These are phyloP conservation scores for Pseudopodoces humilis DNA, from an alignment of 2,113 vertebrate species.

Conservation along the genomic window DNA sequence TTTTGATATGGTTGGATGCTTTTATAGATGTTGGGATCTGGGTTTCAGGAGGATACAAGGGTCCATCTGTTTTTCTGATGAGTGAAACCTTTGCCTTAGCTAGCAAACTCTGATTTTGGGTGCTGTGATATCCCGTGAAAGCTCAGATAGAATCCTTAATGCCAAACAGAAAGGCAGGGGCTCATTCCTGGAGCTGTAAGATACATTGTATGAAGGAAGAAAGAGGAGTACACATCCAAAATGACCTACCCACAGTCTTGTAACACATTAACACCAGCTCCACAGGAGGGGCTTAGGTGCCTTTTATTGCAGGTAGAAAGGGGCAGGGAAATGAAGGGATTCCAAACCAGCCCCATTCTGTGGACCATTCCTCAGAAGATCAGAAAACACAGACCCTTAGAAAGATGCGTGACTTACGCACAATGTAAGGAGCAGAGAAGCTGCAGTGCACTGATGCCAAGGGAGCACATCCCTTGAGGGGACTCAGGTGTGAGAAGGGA, in stretches of 20 bases:
- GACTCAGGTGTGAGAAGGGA: neutral
- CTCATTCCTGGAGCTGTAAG: neutral
- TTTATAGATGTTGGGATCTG: neutral
- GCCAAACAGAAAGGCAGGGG: neutral
- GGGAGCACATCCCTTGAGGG: neutral
- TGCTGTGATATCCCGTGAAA: neutral
- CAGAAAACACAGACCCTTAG: neutral
- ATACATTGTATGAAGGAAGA: neutral
- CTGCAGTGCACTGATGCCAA: fast-evolving
- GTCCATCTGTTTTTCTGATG: neutral
- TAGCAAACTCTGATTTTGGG: neutral
- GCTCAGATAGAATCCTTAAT: neutral
- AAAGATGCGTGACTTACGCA: neutral
- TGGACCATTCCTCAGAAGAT: neutral
- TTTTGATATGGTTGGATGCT: neutral
- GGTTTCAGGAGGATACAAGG: neutral
- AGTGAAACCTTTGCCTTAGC: neutral
- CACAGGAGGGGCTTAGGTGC: neutral
- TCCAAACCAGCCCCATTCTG: neutral
- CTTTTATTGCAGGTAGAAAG: neutral
- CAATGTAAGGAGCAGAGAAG: neutral
- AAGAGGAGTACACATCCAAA: neutral
- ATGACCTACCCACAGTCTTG: neutral
- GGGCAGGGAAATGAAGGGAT: neutral
- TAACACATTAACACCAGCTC: neutral